Evolutionary conservation across 2,113 vertebrate genomes (phyloP).

Genomic region (Nibea albiflora): DNA sequence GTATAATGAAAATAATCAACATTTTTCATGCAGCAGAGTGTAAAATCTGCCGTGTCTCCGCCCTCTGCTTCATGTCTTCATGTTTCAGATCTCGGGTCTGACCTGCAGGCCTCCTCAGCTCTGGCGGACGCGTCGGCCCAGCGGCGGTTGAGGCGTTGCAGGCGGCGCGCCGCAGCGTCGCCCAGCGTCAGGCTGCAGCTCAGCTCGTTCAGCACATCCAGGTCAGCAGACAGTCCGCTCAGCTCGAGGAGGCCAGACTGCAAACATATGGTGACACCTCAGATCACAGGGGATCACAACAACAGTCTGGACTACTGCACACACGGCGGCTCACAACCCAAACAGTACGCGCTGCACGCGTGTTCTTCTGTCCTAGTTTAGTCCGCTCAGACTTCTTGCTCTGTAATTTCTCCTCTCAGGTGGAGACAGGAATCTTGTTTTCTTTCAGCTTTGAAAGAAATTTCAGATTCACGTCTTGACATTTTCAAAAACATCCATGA

Average conservation of each 20-base stretch:
- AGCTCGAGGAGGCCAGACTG: slow-evolving; percentile 86
- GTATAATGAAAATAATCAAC: too few relatives aligned
- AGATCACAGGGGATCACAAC: slow-evolving; percentile 31
- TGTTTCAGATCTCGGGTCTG: neutral
- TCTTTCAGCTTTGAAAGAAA: too few relatives aligned
- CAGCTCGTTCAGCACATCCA: slow-evolving; percentile 90
- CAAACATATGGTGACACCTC: slow-evolving; percentile 39
- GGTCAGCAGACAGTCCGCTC: slow-evolving; percentile 84
- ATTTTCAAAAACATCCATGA: neutral
- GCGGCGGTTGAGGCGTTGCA: slow-evolving; percentile 85
- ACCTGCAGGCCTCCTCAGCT: slow-evolving; percentile 91
- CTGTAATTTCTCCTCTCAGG: neutral
- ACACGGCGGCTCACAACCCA: neutral
- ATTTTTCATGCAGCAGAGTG: too few relatives aligned
- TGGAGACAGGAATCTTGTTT: neutral
- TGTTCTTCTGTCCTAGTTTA: neutral
- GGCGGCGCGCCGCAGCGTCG: slow-evolving; percentile 80
- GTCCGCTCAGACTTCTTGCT: neutral
- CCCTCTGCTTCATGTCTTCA: too few relatives aligned
- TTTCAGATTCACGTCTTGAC: neutral
- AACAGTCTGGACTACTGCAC: slow-evolving; percentile 11
- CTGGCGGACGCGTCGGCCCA: slow-evolving; percentile 85
- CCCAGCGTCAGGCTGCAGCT: slow-evolving; percentile 86
- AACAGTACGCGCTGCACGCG: neutral
- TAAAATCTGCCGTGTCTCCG: too few relatives aligned